Evolutionary conservation across 2,797 vertebrate genomes (phyloP), one percentile per base, ranked within the genome.

Genomic region (Cryptoprocta ferox): DNA sequence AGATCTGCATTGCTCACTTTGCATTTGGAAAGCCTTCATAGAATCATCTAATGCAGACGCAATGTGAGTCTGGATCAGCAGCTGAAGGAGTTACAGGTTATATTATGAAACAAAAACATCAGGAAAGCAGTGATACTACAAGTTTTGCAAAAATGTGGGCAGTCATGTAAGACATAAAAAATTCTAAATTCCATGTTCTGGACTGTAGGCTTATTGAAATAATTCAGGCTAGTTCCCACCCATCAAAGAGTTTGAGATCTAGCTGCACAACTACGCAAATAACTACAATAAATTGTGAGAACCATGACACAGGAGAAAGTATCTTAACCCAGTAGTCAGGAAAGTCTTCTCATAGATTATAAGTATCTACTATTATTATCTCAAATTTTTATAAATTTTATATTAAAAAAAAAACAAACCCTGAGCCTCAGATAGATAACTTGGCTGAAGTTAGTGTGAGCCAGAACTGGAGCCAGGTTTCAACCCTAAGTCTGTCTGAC

Each of bases 291-390:
- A 95, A 85, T 11, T 78, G 19, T 89, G 56, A 90, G 48, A 90
- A 63, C 16, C 59, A 75, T 53, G 39, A 88, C 24, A 87, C 3
- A 73, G 63, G 70, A 96, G 5, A 26, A 8, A 16, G 9, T 42
- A 53, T 71, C 45, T 94, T 92, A 89, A 84, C 28, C 45, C 18
- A 94, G 71, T 63, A 21, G 37, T 94, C 86, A 92, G 73, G 65
- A 96, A 94, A 84, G 32, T 15, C 2, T 96, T 87, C 71, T 96
- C 70, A 89, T 32, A 89, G 32, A 59, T 75, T 90, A 89, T 68
- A 35, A 96, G 28, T 92, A 80, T 37, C 37, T 82, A 81, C 86
- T 81, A 92, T 66, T 91, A 91, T 89, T 56, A 85, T 89, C 35
- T 68, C 85, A 37, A 89, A 76, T 59, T 59, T 59, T 59, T 24